A percentile compares a stretch with the other conserved stretches of the same genome.
Evolutionary conservation across 2,888 invertebrate species (phyloP).

Genomic region (Lymantria dispar): DNA sequence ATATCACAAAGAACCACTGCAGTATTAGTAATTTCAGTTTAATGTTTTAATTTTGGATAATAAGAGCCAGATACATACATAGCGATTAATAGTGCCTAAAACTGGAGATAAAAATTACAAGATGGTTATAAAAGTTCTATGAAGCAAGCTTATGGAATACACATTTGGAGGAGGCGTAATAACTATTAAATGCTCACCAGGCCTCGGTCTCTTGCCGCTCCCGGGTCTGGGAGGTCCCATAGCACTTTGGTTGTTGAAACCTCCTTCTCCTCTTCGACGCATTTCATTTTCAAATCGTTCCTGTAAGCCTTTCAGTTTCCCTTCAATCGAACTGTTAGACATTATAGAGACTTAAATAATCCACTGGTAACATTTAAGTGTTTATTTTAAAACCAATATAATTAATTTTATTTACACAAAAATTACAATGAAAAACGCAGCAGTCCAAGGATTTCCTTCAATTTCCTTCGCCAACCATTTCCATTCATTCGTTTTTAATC

Average conservation of each 20-base stretch:
- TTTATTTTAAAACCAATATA: conserved; percentile 55
- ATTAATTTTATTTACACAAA: conserved; percentile 67
- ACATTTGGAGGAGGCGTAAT: conserved; percentile 7
- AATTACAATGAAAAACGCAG: conserved; percentile 67
- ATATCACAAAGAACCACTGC: no score
- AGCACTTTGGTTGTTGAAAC: conserved; percentile 81
- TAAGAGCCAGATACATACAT: conserved; percentile 7
- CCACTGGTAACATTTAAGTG: conserved; percentile 66
- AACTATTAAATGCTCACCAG: conserved; percentile 76
- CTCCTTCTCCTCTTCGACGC: conserved; percentile 85
- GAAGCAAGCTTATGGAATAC: conserved; percentile 1
- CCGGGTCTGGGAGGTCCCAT: conserved; percentile 75
- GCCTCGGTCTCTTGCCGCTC: conserved; percentile 83
- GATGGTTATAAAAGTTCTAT: conserved; percentile 15
- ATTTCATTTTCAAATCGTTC: conserved; percentile 86
- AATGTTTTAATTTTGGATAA: neutral
- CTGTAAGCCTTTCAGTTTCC: conserved; percentile 92
- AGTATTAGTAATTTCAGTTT: no score
- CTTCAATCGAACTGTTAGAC: conserved; percentile 89
- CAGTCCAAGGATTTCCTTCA: conserved; percentile 72
- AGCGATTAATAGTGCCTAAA: conserved; percentile 9
- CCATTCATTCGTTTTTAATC: conserved; percentile 46
- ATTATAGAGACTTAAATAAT: conserved; percentile 68
- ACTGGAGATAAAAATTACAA: conserved; percentile 13
- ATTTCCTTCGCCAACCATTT: conserved; percentile 51